These are phyloP conservation scores for Danio tinwini DNA, from an alignment of 2,797 vertebrate species.

Conservation along the genomic window DNA sequence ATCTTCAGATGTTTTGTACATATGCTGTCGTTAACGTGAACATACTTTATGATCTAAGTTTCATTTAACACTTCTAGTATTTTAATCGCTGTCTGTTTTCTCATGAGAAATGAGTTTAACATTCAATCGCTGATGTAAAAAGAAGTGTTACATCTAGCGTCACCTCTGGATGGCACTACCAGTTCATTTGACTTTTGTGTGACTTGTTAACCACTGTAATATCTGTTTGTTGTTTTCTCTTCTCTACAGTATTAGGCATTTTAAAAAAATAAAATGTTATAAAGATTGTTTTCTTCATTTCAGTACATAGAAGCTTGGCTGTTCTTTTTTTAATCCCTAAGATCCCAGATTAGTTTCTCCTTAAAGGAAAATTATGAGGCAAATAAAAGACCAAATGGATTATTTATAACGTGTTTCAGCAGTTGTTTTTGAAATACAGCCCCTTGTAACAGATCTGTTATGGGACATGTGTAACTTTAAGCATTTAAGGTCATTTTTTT, in stretches of 20 bases:
- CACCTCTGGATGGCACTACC: slow-evolving; percentile 22
- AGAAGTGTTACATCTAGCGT: background rate
- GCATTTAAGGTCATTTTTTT: too few relatives aligned
- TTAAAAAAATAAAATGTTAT: slow-evolving; percentile 53
- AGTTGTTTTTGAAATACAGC: too few relatives aligned
- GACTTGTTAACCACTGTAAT: slow-evolving; percentile 47
- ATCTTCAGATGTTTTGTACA: slow-evolving; percentile 9
- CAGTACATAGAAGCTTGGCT: background rate
- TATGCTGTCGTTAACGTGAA: slow-evolving; percentile 2
- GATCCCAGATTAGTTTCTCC: background rate
- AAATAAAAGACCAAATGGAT: background rate
- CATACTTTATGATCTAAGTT: slow-evolving; percentile 1
- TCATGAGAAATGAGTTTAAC: background rate
- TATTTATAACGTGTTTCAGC: too few relatives aligned
- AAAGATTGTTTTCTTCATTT: background rate
- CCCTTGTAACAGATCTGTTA: too few relatives aligned
- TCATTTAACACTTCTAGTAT: slow-evolving; percentile 1
- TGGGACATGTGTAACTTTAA: too few relatives aligned
- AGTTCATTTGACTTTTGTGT: slow-evolving; percentile 37
- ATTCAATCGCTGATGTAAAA: slow-evolving; percentile 16
- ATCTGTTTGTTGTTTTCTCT: slow-evolving; percentile 13
- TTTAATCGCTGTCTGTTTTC: slow-evolving; percentile 7
- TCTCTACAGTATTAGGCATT: slow-evolving; percentile 25
- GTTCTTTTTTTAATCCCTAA: background rate
- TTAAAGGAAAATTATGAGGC: too few relatives aligned